A percentile compares a stretch with the other conserved stretches of the same genome.
Conservation (phyloP, 2,113 vertebrate species). For the Dendrocopos noguchii region DNA sequence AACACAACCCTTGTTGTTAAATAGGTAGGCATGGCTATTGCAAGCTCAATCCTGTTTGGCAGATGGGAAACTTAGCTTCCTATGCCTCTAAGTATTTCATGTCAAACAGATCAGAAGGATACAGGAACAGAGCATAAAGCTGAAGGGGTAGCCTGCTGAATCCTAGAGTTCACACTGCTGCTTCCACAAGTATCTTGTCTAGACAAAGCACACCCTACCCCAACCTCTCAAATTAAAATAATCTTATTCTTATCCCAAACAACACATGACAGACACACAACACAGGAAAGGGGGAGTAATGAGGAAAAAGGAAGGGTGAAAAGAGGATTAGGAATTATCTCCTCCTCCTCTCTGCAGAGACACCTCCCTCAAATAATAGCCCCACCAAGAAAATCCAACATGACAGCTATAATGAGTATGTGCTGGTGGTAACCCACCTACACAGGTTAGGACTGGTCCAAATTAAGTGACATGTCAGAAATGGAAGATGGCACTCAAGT, state of each 20-base stretch:
- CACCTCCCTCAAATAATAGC: not conserved
- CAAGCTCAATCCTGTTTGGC: not conserved
- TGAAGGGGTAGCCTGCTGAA: not conserved
- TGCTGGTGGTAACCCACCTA: not conserved
- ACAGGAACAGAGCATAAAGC: not conserved
- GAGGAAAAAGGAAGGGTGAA: not conserved
- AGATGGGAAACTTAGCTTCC: not conserved
- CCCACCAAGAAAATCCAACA: not conserved
- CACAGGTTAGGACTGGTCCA: not conserved
- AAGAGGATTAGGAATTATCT: not conserved
- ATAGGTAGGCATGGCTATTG: not conserved
- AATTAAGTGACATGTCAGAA: not conserved
- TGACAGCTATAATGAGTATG: not conserved
- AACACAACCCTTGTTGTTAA: not conserved
- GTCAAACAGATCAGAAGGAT: not conserved
- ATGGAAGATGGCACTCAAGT: not conserved
- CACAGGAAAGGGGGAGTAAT: not conserved
- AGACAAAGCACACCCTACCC: not conserved
- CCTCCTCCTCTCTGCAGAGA: not conserved
- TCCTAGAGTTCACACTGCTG: not conserved
- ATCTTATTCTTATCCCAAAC: not conserved
- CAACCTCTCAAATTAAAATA: not conserved
- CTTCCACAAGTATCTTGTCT: not conserved
- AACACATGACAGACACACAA: not conserved
- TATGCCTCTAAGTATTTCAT: not conserved